Percentiles rank a stretch among this genome's conserved stretches.
Evolutionary conservation across 2,797 vertebrate species (phyloP).

Genomic region (Micropoecilia bifurca): DNA sequence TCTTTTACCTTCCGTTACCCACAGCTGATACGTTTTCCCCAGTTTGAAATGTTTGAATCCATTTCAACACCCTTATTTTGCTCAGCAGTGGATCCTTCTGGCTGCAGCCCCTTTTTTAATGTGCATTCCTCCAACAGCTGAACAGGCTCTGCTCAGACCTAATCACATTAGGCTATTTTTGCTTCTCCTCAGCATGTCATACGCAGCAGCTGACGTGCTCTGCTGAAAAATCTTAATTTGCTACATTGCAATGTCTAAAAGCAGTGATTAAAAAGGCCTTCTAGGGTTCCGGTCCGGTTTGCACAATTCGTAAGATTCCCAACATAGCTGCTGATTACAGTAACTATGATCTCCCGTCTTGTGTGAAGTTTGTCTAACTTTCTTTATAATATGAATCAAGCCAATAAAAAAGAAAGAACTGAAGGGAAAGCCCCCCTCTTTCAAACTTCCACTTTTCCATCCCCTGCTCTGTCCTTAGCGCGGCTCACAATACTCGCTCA

Average conservation of each 20-base stretch:
- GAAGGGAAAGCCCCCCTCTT: conserved; percentile 13
- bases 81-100: conserved; percentile 8
- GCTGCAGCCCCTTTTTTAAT: conserved; percentile 10
- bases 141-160: conserved; percentile 39
- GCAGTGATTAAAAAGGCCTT: not conserved
- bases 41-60: not conserved
- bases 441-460: conserved; percentile 4
- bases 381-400: conserved; percentile 31
- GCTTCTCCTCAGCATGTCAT: conserved; percentile 36
- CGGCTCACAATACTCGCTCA: conserved; percentile 37
- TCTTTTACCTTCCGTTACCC: not conserved
- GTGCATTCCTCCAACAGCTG: conserved; percentile 68
- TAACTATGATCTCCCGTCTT: conserved; percentile 6
- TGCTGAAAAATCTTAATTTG: conserved; percentile 47
- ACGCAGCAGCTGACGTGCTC: conserved; percentile 28
- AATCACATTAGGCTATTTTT: conserved; percentile 70
- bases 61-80: not conserved
- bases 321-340: not conserved
- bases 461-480: conserved; percentile 36
- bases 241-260: conserved; percentile 28
- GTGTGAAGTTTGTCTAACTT: conserved; percentile 20
- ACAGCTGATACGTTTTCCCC: not conserved
- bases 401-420: conserved; percentile 24
- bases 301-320: not conserved
- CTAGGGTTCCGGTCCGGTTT: not conserved